Evolutionary conservation across 2,888 invertebrate genomes (phyloP).

Genomic region (Dynastes hyllus): DNA sequence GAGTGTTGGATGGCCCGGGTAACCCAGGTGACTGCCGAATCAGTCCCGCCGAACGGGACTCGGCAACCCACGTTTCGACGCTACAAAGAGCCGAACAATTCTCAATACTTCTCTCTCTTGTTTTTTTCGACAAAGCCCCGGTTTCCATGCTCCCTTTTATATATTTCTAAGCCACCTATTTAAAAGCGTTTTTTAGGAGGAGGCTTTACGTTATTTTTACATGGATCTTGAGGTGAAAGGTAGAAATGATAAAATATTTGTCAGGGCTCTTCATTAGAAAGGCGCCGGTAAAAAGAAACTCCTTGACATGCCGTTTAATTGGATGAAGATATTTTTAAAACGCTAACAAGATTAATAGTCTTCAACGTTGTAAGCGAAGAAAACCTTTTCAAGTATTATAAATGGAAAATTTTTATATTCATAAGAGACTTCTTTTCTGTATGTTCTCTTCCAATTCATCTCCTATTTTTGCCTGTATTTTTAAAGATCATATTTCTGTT

Average conservation of each 20-base stretch:
- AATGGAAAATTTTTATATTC: too few species aligned
- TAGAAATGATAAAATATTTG: constrained; percentile 19
- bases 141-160: constrained; percentile 27
- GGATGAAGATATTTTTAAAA: background rate
- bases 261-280: background rate
- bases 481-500: too few species aligned
- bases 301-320: background rate
- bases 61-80: constrained; percentile 33
- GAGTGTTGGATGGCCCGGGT: constrained; percentile 54
- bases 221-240: constrained; percentile 16
- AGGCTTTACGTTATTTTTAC: constrained; percentile 31
- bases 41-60: constrained; percentile 38
- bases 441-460: too few species aligned
- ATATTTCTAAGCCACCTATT: constrained; percentile 39
- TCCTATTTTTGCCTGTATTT: too few species aligned
- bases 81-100: constrained; percentile 41
- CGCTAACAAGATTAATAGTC: too few species aligned
- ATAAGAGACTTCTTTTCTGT: too few species aligned
- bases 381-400: too few species aligned
- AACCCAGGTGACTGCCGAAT: constrained; percentile 56
- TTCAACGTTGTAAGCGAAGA: too few species aligned
- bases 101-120: constrained; percentile 17
- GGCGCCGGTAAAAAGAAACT: background rate
- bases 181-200: constrained; percentile 31
- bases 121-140: constrained; percentile 32